These are phyloP conservation scores for Branchellion lobata DNA, from an alignment of 2,888 invertebrate species.

Conservation along the genomic window DNA sequence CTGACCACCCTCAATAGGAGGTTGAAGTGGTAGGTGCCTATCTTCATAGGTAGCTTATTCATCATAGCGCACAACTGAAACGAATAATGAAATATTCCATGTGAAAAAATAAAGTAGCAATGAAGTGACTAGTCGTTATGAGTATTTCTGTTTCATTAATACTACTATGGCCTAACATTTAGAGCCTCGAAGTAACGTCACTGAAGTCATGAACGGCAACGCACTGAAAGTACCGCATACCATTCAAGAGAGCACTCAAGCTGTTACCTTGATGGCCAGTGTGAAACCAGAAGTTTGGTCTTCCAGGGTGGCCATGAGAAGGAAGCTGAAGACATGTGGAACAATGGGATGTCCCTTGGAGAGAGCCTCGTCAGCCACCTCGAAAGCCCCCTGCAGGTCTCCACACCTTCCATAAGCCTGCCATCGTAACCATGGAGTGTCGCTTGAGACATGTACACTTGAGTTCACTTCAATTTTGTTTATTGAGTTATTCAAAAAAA, in stretches of 20 bases:
- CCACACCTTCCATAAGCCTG: constrained; percentile 82
- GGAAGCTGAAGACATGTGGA: constrained; percentile 74
- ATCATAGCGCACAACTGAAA: constrained; percentile 44
- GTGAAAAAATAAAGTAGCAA: no score
- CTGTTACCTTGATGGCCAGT: constrained; percentile 74
- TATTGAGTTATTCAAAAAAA: no score
- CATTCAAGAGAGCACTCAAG: no score
- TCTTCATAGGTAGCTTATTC: constrained; percentile 67
- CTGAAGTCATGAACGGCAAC: no score
- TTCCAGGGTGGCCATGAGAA: constrained; percentile 80
- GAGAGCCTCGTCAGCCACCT: constrained; percentile 80
- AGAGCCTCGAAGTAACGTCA: no score
- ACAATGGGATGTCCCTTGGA: constrained; percentile 57
- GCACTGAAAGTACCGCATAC: not conserved
- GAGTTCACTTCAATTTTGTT: not conserved
- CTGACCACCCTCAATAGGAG: constrained; percentile 76
- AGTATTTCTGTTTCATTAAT: no score
- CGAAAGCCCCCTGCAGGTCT: constrained; percentile 75
- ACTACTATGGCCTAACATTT: no score
- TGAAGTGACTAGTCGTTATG: no score
- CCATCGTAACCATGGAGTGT: no score
- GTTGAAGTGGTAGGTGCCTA: constrained; percentile 76
- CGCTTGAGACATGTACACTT: no score
- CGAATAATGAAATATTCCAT: no score
- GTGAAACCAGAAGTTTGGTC: constrained; percentile 78